Base-by-base conservation (phyloP, 1,140 invertebrate species). In the Goniozus legneri region DNA sequence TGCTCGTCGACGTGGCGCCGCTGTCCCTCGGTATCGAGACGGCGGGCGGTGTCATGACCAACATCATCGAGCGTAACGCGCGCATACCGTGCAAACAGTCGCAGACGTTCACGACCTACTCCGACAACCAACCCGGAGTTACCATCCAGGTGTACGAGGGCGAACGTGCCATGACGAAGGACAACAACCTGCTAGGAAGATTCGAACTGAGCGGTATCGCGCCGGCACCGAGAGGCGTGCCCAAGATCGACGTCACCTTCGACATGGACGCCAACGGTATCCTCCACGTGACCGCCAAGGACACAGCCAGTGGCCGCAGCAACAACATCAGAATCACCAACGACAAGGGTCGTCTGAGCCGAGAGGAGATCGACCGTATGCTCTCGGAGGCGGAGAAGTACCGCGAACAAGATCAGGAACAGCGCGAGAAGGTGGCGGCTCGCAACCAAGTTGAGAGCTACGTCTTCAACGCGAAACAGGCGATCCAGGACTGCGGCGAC, bases 161-260 rank as follows among this genome's bases (percentile, higher is more conserved):
- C 16, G 84, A 85, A 62, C 61, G 83, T 27, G 71, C 79, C 0
- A 83, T 86, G 79, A 85, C 84, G 2, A 80, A 75, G 50, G 82
- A 86, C 56, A 86, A 89, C 66, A 89, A 92, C 64, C 65, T 89
- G 4, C 75, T 93, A 12, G 90, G 90, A 20, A 88, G 83, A 34
- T 90, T 80, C 62, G 86, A 91, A 75, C 54, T 78, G 3, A 65
- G 62, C 18, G 76, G 75, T 3, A 78, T 78, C 14, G 69, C 75
- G n/a, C 79, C 79, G 2, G 78, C 79, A 7, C 79, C 79, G 0
- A 67, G 77, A 14, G 79, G 79, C 15, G 69, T 80, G 0, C 79
- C 86, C 0, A 81, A 88, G 65, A 85, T 89, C 61, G 79, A 84
- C 44, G 83, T 86, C 34, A 82, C 82, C 8, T 84, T 85, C 62